Conservation (phyloP, 2,113 vertebrate species). For the Melanostigma gelatinosum region DNA sequence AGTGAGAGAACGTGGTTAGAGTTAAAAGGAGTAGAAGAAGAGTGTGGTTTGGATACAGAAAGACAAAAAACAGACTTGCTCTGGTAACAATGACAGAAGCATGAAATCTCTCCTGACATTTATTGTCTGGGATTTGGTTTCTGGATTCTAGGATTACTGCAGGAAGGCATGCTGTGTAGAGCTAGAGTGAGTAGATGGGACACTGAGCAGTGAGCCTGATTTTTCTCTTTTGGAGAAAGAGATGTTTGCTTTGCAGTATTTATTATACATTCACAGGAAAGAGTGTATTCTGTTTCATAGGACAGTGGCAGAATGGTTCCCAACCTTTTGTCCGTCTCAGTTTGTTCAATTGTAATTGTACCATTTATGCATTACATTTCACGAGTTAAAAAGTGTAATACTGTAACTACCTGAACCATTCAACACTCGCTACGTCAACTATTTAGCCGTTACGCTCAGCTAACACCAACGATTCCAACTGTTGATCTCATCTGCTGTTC, state of each 20-base stretch:
- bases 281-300: too few relatives aligned
- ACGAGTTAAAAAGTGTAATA: not conserved
- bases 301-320: not conserved
- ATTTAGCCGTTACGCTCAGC: not conserved
- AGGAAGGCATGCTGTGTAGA: slow-evolving; percentile 21
- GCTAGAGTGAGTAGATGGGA: slow-evolving; percentile 14
- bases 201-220: not conserved
- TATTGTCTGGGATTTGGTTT: slow-evolving; percentile 54
- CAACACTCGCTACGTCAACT: not conserved
- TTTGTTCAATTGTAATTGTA: not conserved
- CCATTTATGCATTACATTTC: too few relatives aligned
- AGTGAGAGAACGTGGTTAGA: slow-evolving; percentile 47
- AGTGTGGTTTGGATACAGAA: slow-evolving; percentile 51
- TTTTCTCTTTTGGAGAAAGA: not conserved
- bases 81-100: slow-evolving; percentile 38
- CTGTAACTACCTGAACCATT: not conserved
- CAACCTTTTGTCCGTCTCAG: not conserved
- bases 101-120: slow-evolving; percentile 58
- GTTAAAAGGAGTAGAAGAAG: slow-evolving; percentile 44
- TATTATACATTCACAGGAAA: not conserved
- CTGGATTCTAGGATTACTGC: slow-evolving; percentile 44
- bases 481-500: not conserved
- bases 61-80: slow-evolving; percentile 40
- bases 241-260: not conserved
- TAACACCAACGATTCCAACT: not conserved